Conservation (phyloP, 2,797 vertebrate species). For the Sparus aurata region DNA sequence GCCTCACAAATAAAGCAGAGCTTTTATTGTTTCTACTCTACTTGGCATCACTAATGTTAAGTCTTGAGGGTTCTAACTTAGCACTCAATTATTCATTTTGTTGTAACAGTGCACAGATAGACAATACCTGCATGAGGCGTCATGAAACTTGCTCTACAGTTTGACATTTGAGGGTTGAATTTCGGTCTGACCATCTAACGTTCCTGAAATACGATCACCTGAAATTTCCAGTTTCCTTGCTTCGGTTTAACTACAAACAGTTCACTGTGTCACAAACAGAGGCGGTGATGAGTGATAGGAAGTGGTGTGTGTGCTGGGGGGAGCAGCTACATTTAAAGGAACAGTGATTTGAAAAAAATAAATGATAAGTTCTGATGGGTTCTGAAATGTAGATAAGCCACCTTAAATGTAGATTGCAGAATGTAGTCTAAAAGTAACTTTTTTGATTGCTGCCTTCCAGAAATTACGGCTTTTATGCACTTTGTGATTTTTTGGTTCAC, state of each 20-base stretch:
- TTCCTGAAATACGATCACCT: slow-evolving; percentile 56
- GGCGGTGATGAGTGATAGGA: background rate
- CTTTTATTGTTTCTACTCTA: slow-evolving; percentile 71
- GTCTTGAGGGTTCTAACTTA: slow-evolving; percentile 24
- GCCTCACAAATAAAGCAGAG: slow-evolving; percentile 70
- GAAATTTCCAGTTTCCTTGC: slow-evolving; percentile 43
- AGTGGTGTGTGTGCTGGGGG: background rate
- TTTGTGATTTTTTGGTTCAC: background rate
- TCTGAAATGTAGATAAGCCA: background rate
- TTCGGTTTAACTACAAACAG: slow-evolving; percentile 51
- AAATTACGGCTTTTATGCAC: background rate
- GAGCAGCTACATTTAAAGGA: background rate
- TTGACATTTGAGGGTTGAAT: slow-evolving; percentile 36
- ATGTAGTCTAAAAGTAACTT: background rate
- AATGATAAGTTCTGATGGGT: no score
- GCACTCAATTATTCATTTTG: slow-evolving; percentile 37
- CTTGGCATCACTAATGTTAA: slow-evolving; percentile 50
- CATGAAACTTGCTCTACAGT: background rate
- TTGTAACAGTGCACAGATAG: slow-evolving; percentile 38
- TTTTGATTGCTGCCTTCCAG: background rate
- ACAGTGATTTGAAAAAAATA: background rate
- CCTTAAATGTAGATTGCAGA: background rate
- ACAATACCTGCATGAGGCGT: slow-evolving; percentile 27
- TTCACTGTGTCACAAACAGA: slow-evolving; percentile 14
- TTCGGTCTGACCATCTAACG: background rate